Evolutionary conservation across 2,888 invertebrate genomes (phyloP).

Genomic region (Drosophila buzzatii): DNA sequence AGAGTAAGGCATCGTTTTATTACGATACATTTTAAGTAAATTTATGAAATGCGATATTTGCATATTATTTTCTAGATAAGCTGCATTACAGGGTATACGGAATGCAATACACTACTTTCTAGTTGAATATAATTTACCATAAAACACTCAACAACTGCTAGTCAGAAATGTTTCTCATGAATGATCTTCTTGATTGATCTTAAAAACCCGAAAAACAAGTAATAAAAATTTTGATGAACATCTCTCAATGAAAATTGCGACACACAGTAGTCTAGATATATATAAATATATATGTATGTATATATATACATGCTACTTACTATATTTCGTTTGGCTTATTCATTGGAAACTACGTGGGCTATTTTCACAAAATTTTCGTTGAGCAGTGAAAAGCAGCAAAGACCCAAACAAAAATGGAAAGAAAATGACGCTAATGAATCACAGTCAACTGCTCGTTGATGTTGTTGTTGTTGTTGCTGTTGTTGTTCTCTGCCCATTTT

Average conservation of each 20-base stretch:
- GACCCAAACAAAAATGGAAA: neutral
- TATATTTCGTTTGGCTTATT: slow-evolving; percentile 21
- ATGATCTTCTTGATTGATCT: slow-evolving; percentile 15
- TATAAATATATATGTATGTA: neutral
- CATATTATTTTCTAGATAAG: neutral
- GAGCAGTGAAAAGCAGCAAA: neutral
- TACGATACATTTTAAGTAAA: neutral
- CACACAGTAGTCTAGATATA: slow-evolving; percentile 14
- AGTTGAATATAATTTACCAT: neutral
- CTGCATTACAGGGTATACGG: neutral
- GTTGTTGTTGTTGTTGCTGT: slow-evolving; percentile 7
- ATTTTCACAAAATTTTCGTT: slow-evolving; percentile 23
- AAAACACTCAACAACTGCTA: neutral
- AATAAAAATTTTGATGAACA: slow-evolving; percentile 25
- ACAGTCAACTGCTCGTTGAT: slow-evolving; percentile 11
- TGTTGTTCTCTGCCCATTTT: slow-evolving; percentile 23
- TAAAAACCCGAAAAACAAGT: slow-evolving; percentile 17
- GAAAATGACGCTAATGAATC: slow-evolving; percentile 49
- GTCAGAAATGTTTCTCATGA: slow-evolving; percentile 2
- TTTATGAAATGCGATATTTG: neutral
- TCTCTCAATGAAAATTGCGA: slow-evolving; percentile 31
- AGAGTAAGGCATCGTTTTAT: neutral
- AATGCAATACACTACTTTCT: neutral
- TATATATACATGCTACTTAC: neutral
- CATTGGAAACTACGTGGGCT: slow-evolving; percentile 28